phyloP scores from a whole-genome alignment of 1,140 invertebrate species.

The Zaprionus tsacasi region DNA sequence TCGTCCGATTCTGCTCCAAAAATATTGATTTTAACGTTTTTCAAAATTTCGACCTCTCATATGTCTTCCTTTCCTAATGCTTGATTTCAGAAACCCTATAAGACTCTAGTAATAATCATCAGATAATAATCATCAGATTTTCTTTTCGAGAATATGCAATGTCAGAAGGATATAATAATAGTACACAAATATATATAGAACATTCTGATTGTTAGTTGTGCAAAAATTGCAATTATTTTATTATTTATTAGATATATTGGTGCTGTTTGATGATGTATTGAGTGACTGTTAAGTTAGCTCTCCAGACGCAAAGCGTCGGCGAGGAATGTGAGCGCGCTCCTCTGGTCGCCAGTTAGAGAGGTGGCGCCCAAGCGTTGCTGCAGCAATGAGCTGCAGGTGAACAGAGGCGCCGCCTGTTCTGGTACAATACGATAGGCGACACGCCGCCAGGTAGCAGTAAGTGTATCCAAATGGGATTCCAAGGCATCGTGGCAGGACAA shows the following conservation, averaged over 20 bases:
- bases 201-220: background rate
- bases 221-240: background rate
- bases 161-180: no score
- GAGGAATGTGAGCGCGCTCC: constrained; percentile 48
- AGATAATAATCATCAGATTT: no score
- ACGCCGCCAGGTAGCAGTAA: constrained; percentile 68
- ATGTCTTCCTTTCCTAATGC: no score
- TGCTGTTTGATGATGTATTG: background rate
- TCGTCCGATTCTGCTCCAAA: no score
- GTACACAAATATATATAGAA: background rate
- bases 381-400: constrained; percentile 62
- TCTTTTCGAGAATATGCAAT: no score
- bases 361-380: constrained; percentile 49
- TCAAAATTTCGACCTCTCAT: no score
- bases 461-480: constrained; percentile 55
- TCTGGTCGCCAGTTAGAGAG: constrained; percentile 28
- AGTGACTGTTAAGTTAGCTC: background rate
- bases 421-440: constrained; percentile 76
- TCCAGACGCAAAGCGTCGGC: constrained; percentile 49
- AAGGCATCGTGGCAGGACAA: constrained; percentile 17
- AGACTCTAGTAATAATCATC: no score
- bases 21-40: no score
- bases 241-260: background rate
- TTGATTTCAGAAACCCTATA: no score
- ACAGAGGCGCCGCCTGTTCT: constrained; percentile 72